These are phyloP conservation scores for Pseudolaguvia tuberculata DNA, from an alignment of 2,113 vertebrate genomes.

Conservation along the genomic window DNA sequence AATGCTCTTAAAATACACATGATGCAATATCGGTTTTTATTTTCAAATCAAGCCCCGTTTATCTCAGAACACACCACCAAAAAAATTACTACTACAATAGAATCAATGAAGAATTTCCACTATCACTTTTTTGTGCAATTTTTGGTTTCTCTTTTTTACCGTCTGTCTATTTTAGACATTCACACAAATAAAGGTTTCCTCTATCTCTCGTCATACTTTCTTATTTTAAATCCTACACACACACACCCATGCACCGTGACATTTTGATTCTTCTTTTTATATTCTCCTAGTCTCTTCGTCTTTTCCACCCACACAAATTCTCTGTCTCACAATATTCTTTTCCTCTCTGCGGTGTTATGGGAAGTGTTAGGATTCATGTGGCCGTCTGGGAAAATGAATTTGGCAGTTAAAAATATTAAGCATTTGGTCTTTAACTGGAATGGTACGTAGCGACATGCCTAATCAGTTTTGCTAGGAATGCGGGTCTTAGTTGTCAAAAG, in stretches of 20 bases:
- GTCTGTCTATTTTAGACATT: neutral
- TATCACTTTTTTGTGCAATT: neutral
- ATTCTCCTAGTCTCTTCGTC: neutral
- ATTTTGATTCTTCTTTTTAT: neutral
- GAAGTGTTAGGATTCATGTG: neutral
- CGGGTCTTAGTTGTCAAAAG: neutral
- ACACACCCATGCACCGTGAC: neutral
- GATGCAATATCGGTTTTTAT: neutral
- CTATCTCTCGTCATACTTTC: neutral
- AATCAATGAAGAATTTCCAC: neutral
- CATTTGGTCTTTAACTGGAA: neutral
- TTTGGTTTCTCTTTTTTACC: neutral
- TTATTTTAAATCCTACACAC: constrained; percentile 17
- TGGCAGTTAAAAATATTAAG: neutral
- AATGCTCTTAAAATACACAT: neutral
- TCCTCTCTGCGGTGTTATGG: neutral
- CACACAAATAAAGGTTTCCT: neutral
- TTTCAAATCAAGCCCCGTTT: too few species aligned
- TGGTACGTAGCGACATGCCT: too few species aligned
- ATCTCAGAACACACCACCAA: neutral
- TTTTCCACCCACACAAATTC: constrained; percentile 7
- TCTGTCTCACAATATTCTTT: constrained; percentile 7
- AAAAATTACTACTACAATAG: constrained; percentile 12
- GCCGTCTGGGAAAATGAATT: constrained; percentile 19
- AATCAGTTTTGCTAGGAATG: neutral